phyloP scores from a whole-genome alignment of 2,797 vertebrate genomes.

The Sebastes vulpes region DNA sequence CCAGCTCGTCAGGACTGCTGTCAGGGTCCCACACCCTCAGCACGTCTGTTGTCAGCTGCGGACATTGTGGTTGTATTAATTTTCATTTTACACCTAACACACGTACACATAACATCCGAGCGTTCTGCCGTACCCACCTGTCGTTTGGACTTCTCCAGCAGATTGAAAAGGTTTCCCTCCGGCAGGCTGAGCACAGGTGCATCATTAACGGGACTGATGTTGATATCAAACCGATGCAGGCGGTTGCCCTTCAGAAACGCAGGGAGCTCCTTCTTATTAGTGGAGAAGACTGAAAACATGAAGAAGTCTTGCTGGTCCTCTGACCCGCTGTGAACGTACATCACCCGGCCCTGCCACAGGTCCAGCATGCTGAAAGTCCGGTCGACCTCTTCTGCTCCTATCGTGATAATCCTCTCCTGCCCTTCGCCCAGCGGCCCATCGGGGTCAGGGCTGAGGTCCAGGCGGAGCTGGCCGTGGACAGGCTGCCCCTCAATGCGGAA shows the following conservation, averaged over 20 bases:
- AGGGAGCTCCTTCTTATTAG: constrained; percentile 82
- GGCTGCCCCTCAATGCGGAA: constrained; percentile 88
- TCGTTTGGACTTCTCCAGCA: constrained; percentile 90
- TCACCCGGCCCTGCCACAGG: constrained; percentile 87
- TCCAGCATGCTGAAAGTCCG: constrained; percentile 89
- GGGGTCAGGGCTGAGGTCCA: constrained; percentile 74
- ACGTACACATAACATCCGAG: background rate
- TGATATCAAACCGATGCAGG: constrained; percentile 87
- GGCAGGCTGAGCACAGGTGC: constrained; percentile 89
- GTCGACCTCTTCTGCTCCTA: constrained; percentile 61
- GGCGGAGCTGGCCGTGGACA: constrained; percentile 85
- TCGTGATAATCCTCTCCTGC: constrained; percentile 2
- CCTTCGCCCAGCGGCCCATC: constrained; percentile 27
- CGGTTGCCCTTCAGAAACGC: constrained; percentile 77
- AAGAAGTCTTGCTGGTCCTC: constrained; percentile 89
- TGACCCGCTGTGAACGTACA: constrained; percentile 91
- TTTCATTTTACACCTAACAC: background rate
- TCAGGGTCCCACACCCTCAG: constrained; percentile 89
- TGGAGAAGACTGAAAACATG: constrained; percentile 88
- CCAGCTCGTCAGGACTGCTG: constrained; percentile 82
- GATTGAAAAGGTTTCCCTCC: constrained; percentile 86
- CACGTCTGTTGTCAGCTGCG: constrained; percentile 79
- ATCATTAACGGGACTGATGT: constrained; percentile 89
- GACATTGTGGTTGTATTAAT: constrained; percentile 13
- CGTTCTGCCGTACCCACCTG: constrained; percentile 48